phyloP scores from a whole-genome alignment of 1,140 invertebrate species.

The Subanguina moxae region DNA sequence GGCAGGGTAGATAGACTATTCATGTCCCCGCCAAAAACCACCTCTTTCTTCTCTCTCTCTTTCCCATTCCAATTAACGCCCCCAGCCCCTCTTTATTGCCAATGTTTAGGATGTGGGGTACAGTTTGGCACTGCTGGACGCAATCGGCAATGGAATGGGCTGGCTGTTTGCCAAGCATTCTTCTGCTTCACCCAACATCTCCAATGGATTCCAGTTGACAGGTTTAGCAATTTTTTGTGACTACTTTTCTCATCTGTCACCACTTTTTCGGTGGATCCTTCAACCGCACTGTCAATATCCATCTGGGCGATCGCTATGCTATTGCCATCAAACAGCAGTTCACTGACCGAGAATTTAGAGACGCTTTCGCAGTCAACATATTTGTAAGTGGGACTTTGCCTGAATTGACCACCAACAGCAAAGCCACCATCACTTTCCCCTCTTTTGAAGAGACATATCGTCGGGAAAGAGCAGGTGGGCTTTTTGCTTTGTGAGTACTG shows the following conservation, averaged over 20 bases:
- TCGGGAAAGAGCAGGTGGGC: conserved; percentile 65
- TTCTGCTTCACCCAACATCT: neutral
- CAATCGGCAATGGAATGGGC: conserved; percentile 75
- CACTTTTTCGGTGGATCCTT: conserved; percentile 16
- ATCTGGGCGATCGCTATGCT: conserved; percentile 35
- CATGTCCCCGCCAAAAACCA: no score
- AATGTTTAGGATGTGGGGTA: conserved; percentile 66
- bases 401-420: conserved; percentile 63
- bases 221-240: conserved; percentile 3
- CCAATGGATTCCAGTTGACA: conserved; percentile 44
- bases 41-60: no score
- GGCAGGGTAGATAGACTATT: no score
- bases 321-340: conserved; percentile 74
- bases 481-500: neutral
- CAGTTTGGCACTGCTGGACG: conserved; percentile 73
- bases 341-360: conserved; percentile 70
- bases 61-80: no score
- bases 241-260: neutral
- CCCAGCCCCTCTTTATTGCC: no score
- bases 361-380: conserved; percentile 75
- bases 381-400: conserved; percentile 76
- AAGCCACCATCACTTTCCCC: conserved; percentile 68
- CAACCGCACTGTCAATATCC: conserved; percentile 33
- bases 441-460: conserved; percentile 80
- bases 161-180: conserved; percentile 78